These are phyloP conservation scores for Thalassoma bifasciatum DNA, from an alignment of 2,113 vertebrate species.

Conservation along the genomic window DNA sequence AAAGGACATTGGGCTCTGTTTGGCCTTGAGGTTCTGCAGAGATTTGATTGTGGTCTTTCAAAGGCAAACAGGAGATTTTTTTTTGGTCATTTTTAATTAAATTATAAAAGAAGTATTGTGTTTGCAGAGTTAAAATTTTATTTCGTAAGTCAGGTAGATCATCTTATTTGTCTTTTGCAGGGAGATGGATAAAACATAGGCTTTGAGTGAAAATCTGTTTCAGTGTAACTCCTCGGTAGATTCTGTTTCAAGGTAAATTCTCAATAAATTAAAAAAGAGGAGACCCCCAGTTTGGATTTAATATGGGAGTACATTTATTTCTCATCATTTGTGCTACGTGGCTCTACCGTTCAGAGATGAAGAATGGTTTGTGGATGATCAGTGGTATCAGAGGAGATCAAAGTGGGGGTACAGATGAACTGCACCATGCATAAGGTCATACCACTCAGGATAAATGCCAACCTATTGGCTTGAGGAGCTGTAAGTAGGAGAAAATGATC, in stretches of 20 bases:
- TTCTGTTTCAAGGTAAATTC: too few species aligned
- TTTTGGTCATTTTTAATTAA: not conserved
- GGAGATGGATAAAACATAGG: too few species aligned
- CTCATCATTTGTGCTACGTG: not conserved
- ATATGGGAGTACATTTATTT: not conserved
- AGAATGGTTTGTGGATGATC: constrained; percentile 12
- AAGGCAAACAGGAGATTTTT: not conserved
- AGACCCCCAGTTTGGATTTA: too few species aligned
- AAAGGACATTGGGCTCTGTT: constrained; percentile 27
- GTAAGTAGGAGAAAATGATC: constrained; percentile 18
- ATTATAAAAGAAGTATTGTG: constrained; percentile 1
- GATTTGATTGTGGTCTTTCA: constrained; percentile 35
- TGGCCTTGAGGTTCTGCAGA: constrained; percentile 25
- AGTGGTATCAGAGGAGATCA: not conserved
- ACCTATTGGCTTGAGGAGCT: constrained; percentile 14
- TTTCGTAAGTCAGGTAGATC: not conserved
- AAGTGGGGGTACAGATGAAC: not conserved
- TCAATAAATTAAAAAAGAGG: too few species aligned
- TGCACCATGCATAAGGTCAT: constrained; percentile 30
- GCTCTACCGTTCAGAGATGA: constrained; percentile 18
- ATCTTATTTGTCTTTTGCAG: not conserved
- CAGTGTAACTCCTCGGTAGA: too few species aligned
- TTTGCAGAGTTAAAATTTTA: not conserved
- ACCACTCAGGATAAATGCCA: constrained; percentile 18
- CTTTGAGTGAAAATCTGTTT: too few species aligned